phyloP scores from a whole-genome alignment of 2,113 vertebrate species.

The Pao palembangensis region DNA sequence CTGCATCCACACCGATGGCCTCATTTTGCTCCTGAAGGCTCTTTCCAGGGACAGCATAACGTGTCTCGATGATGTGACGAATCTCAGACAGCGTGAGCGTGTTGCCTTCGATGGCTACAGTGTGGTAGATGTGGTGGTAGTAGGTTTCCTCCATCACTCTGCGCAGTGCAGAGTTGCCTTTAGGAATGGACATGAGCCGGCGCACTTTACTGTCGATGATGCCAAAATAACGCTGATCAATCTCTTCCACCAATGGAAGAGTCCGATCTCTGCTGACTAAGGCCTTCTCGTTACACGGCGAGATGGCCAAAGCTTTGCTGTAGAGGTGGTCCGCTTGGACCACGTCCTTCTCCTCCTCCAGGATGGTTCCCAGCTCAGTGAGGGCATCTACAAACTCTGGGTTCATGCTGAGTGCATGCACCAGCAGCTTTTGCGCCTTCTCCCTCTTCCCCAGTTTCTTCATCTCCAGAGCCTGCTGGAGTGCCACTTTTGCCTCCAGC shows the following conservation, averaged over 20 bases:
- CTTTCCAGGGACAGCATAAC: conserved; percentile 90
- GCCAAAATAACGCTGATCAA: conserved; percentile 92
- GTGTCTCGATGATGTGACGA: conserved; percentile 93
- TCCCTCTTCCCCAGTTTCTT: conserved; percentile 89
- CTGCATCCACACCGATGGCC: conserved; percentile 90
- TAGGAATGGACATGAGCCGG: conserved; percentile 93
- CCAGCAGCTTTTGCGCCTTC: conserved; percentile 91
- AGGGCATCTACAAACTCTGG: conserved; percentile 89
- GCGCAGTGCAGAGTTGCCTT: conserved; percentile 88
- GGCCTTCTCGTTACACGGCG: conserved; percentile 86
- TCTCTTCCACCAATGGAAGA: conserved; percentile 91
- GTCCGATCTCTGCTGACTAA: conserved; percentile 88
- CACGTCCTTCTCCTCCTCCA: conserved; percentile 94
- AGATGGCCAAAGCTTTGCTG: conserved; percentile 86
- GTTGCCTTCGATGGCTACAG: conserved; percentile 96
- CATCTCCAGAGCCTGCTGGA: conserved; percentile 94
- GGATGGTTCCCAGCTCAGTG: conserved; percentile 89
- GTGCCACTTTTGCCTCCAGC: conserved; percentile 85
- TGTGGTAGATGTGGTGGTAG: conserved; percentile 99
- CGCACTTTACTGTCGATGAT: conserved; percentile 93
- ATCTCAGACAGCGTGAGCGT: conserved; percentile 93
- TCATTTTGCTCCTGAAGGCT: conserved; percentile 96
- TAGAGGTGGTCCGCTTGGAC: conserved; percentile 93
- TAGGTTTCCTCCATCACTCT: conserved; percentile 96
- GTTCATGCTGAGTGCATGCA: conserved; percentile 90